Evolutionary conservation across 2,113 vertebrate genomes (phyloP).

Genomic region (Isichthys henryi): DNA sequence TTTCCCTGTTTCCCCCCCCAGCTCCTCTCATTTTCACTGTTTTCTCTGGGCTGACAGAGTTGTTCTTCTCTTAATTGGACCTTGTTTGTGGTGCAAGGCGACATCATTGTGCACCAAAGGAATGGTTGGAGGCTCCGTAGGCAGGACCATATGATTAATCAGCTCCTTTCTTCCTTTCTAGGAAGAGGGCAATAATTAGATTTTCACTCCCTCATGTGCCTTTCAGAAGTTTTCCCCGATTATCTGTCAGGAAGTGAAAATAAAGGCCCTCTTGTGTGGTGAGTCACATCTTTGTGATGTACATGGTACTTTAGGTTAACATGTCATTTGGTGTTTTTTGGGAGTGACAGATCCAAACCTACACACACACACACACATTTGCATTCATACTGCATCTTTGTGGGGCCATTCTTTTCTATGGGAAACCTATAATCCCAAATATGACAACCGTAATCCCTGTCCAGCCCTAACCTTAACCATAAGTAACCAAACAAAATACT

Average conservation of each 20-base stretch:
- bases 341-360: neutral
- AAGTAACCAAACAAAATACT: neutral
- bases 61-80: neutral
- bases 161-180: neutral
- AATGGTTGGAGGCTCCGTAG: neutral
- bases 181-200: neutral
- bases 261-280: neutral
- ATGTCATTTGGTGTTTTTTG: neutral
- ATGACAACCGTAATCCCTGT: no score
- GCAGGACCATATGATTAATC: neutral
- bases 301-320: neutral
- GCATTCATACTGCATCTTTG: no score
- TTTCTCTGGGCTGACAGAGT: neutral
- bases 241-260: neutral
- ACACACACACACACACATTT: neutral
- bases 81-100: neutral
- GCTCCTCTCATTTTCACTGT: neutral
- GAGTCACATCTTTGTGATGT: neutral
- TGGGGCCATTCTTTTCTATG: no score
- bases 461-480: neutral
- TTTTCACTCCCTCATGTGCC: neutral
- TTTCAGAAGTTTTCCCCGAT: neutral
- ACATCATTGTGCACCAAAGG: neutral
- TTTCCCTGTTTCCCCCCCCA: no score
- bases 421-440: neutral